A percentile compares a stretch with the other conserved stretches of the same genome.
phyloP scores from a whole-genome alignment of 1,140 invertebrate species.

The Limonius californicus region DNA sequence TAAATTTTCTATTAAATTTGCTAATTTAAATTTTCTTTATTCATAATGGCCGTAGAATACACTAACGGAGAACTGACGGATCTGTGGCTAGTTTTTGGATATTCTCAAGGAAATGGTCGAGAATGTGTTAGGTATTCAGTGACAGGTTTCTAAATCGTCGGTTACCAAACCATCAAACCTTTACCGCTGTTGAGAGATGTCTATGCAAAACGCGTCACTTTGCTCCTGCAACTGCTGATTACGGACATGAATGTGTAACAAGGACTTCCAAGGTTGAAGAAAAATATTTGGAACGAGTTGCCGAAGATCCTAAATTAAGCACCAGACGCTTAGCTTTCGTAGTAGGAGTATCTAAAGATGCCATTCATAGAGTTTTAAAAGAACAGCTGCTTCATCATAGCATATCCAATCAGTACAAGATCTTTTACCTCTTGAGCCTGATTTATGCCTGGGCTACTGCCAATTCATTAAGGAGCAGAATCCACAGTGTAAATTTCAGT shows the following conservation, averaged over 20 bases:
- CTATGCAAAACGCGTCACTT: conserved; percentile 3
- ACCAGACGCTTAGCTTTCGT: neutral
- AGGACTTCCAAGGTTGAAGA: neutral
- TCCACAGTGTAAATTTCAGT: conserved; percentile 31
- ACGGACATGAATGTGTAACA: neutral
- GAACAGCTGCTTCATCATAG: conserved; percentile 1
- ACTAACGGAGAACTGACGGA: conserved; percentile 13
- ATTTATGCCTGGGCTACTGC: conserved; percentile 33
- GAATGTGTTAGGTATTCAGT: conserved; percentile 4
- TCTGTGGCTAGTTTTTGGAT: conserved; percentile 3
- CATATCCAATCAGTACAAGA: conserved; percentile 21
- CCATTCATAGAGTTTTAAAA: neutral
- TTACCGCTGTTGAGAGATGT: conserved; percentile 9
- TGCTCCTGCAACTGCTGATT: conserved; percentile 10
- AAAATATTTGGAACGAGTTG: conserved; percentile 3
- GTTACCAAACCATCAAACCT: conserved; percentile 15
- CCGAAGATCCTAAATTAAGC: neutral
- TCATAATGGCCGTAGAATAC: conserved; percentile 1
- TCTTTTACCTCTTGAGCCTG: conserved; percentile 12
- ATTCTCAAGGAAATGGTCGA: conserved; percentile 8
- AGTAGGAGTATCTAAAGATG: neutral
- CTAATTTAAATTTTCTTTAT: too few relatives aligned
- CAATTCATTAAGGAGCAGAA: neutral
- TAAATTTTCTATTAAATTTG: too few relatives aligned
- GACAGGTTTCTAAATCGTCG: conserved; percentile 9